phyloP scores from a whole-genome alignment of 2,888 invertebrate genomes.

The Hirtodrosophila alboralis region DNA sequence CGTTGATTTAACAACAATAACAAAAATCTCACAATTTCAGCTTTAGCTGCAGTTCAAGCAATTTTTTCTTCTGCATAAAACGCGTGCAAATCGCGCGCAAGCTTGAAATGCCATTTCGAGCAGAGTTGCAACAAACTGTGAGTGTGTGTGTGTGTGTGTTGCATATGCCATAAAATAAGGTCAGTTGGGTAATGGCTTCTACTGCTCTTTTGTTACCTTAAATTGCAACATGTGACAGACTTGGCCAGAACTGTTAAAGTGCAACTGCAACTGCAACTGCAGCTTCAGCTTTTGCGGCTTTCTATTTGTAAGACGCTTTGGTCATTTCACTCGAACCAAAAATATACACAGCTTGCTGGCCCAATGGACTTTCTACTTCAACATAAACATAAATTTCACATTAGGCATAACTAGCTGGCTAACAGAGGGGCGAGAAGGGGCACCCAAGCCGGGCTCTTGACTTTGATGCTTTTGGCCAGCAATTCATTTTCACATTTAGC shows the following conservation, averaged over 20 bases:
- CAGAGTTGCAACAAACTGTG: conserved; percentile 8
- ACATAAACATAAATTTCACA: conserved; percentile 76
- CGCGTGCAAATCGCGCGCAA: conserved; percentile 34
- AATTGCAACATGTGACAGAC: conserved; percentile 47
- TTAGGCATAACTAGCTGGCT: conserved; percentile 53
- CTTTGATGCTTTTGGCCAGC: conserved; percentile 62
- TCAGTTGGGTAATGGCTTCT: conserved; percentile 73
- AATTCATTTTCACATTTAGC: conserved; percentile 66
- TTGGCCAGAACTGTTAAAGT: conserved; percentile 35
- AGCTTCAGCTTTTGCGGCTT: conserved; percentile 42
- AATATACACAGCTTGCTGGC: conserved; percentile 1
- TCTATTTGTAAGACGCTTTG: conserved; percentile 50
- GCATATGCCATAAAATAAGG: conserved; percentile 62
- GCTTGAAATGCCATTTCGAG: conserved; percentile 42
- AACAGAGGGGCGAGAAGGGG: background rate
- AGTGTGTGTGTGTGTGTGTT: conserved; percentile 20
- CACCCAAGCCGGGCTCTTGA: conserved; percentile 26
- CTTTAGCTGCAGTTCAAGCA: conserved; percentile 32
- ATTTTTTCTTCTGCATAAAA: conserved; percentile 32
- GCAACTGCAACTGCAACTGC: conserved; percentile 37
- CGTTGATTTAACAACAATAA: conserved; percentile 43
- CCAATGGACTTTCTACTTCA: conserved; percentile 70
- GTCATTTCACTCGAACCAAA: conserved; percentile 34
- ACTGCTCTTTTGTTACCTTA: conserved; percentile 35
- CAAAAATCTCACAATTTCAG: conserved; percentile 23